Conservation (phyloP, 2,113 vertebrate species). For the Tetrao urogallus region DNA sequence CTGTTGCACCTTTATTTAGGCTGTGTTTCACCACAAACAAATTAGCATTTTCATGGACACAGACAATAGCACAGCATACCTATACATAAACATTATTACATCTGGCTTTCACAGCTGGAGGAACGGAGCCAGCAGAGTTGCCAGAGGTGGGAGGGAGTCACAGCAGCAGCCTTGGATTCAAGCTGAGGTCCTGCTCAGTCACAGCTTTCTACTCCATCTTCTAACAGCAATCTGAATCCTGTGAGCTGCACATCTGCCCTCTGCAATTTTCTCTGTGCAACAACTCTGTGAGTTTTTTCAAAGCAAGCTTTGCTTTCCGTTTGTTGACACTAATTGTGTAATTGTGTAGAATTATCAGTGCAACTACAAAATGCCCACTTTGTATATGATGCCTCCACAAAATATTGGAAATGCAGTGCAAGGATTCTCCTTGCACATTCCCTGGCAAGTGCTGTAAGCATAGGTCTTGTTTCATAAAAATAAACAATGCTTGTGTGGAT, state of each 20-base stretch:
- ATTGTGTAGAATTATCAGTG: not conserved
- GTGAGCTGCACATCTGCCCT: not conserved
- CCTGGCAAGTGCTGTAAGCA: constrained; percentile 43
- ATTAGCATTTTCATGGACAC: not conserved
- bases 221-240: not conserved
- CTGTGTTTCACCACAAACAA: not conserved
- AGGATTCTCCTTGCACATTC: not conserved
- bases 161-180: not conserved
- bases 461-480: constrained; percentile 56
- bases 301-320: constrained; percentile 15
- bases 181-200: not conserved
- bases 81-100: not conserved
- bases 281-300: not conserved
- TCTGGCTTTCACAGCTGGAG: constrained; percentile 17
- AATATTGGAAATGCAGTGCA: constrained; percentile 11
- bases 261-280: not conserved
- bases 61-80: not conserved
- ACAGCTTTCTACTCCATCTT: not conserved
- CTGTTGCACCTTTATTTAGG: not conserved
- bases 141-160: not conserved
- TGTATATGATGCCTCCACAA: constrained; percentile 16
- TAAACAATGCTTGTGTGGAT: constrained; percentile 45
- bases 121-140: constrained; percentile 2
- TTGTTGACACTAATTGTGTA: not conserved
- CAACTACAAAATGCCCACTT: not conserved